Percentiles rank a stretch among this genome's conserved stretches.
These are phyloP conservation scores for Agriopis leucophaearia DNA, from an alignment of 2,888 invertebrate genomes.

Conservation along the genomic window DNA sequence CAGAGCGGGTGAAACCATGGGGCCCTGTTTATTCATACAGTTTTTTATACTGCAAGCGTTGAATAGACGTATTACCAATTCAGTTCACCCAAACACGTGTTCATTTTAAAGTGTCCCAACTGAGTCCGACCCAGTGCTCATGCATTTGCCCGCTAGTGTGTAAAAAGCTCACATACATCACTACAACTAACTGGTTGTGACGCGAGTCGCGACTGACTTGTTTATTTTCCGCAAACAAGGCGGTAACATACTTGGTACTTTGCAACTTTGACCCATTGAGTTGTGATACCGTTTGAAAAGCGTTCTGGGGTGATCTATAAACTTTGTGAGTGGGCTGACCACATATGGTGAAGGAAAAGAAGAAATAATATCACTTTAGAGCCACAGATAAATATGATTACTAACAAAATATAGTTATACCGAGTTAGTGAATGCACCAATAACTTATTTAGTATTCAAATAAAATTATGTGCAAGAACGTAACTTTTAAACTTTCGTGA, in stretches of 20 bases:
- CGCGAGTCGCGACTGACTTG: conserved; percentile 44
- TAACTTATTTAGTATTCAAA: no score
- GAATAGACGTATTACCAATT: neutral
- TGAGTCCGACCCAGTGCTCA: conserved; percentile 40
- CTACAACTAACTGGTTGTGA: conserved; percentile 57
- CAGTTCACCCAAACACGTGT: neutral
- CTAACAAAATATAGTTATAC: no score
- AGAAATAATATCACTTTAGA: neutral
- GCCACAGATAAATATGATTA: no score
- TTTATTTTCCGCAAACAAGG: conserved; percentile 45
- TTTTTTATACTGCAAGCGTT: neutral
- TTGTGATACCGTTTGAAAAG: neutral
- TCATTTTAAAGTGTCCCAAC: conserved; percentile 15
- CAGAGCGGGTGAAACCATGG: no score
- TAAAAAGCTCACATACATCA: conserved; percentile 68
- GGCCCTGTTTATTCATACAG: neutral
- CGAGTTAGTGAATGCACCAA: no score
- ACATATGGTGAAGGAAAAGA: neutral
- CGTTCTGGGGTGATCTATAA: neutral
- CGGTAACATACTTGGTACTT: conserved; percentile 1
- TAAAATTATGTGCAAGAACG: no score
- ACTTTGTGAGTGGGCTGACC: neutral
- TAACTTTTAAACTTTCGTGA: no score
- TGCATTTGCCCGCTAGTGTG: conserved; percentile 56
- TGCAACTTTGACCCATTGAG: neutral